phyloP scores from a whole-genome alignment of 2,888 invertebrate species.

The Zaprionus lineosus region DNA sequence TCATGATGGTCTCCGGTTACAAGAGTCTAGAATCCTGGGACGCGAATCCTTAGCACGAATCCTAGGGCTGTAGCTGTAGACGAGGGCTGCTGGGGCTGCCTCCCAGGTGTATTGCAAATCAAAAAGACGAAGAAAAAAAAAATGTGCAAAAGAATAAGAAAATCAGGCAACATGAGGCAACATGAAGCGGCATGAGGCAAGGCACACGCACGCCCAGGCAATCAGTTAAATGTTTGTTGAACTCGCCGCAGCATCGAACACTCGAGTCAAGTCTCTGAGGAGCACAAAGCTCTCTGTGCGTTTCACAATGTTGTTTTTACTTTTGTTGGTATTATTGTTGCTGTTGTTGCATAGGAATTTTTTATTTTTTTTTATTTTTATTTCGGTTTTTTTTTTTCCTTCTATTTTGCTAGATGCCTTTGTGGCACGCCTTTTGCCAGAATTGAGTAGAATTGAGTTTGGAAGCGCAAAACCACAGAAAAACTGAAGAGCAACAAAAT shows the following conservation, averaged over 20 bases:
- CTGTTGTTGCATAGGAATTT: not conserved
- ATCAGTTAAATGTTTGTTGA: slow-evolving; percentile 79
- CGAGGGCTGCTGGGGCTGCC: slow-evolving; percentile 13
- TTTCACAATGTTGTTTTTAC: slow-evolving; percentile 7
- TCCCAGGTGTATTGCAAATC: slow-evolving; percentile 82
- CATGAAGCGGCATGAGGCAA: slow-evolving; percentile 3
- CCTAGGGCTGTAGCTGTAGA: not conserved
- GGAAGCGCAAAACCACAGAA: slow-evolving; percentile 53
- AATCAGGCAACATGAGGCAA: slow-evolving; percentile 58
- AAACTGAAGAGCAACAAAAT: slow-evolving; percentile 43
- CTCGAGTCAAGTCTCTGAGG: slow-evolving; percentile 47
- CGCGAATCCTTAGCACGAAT: not conserved
- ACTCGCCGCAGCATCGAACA: slow-evolving; percentile 58
- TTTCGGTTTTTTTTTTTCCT: not conserved
- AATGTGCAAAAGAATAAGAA: slow-evolving; percentile 22
- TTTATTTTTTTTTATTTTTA: not conserved
- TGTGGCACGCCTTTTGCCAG: slow-evolving; percentile 43
- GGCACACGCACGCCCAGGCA: slow-evolving; percentile 72
- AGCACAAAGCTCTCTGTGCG: slow-evolving; percentile 24
- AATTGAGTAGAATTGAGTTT: slow-evolving; percentile 60
- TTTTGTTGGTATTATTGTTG: not conserved
- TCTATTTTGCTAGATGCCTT: not conserved
- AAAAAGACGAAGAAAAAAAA: slow-evolving; percentile 52
- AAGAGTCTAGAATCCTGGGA: slow-evolving; percentile 8
- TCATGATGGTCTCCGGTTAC: slow-evolving; percentile 27